Conservation (phyloP, 2,113 vertebrate species). For the Redunca redunca region DNA sequence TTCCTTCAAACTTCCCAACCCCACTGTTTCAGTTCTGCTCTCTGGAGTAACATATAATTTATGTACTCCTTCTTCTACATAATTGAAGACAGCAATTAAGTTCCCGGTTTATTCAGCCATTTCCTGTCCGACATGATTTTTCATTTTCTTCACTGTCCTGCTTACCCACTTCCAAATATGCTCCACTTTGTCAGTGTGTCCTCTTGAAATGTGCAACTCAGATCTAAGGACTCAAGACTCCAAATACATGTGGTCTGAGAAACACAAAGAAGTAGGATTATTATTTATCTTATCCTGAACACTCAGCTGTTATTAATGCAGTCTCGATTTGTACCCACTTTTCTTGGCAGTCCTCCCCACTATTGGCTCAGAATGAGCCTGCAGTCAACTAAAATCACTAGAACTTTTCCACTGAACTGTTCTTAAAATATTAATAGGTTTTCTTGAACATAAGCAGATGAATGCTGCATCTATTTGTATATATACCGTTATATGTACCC, state of each 20-base stretch:
- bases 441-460: background rate
- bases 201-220: background rate
- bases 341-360: background rate
- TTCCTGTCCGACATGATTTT: background rate
- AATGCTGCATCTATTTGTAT: background rate
- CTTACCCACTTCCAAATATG: background rate
- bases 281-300: background rate
- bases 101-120: background rate
- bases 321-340: background rate
- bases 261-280: background rate
- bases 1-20: background rate
- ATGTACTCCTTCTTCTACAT: background rate
- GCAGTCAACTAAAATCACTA: background rate
- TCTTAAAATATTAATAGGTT: background rate
- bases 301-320: background rate
- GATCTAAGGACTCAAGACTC: background rate
- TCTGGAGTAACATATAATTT: background rate
- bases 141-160: background rate
- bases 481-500: no score
- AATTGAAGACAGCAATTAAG: background rate
- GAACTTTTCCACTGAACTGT: background rate
- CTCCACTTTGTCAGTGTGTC: background rate
- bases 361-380: background rate
- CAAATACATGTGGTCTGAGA: conserved; percentile 6
- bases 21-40: background rate